phyloP scores from a whole-genome alignment of 2,888 invertebrate genomes.

The Latheticus oryzae region DNA sequence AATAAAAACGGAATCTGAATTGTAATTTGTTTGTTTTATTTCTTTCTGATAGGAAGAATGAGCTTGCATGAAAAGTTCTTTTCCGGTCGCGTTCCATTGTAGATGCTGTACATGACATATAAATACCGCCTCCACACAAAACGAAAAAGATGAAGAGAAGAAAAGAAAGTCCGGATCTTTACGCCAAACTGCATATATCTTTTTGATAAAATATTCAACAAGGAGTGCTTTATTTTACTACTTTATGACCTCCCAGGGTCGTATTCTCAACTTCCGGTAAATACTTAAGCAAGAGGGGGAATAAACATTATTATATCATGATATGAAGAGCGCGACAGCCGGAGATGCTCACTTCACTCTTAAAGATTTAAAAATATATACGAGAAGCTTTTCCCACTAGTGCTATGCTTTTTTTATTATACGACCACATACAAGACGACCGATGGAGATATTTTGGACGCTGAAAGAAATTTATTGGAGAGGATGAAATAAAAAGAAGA shows the following conservation, averaged over 20 bases:
- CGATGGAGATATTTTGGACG: slow-evolving; percentile 9
- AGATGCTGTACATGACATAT: no score
- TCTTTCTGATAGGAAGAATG: no score
- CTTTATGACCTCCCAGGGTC: slow-evolving; percentile 55
- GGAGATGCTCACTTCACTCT: slow-evolving; percentile 15
- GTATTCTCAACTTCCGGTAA: slow-evolving; percentile 54
- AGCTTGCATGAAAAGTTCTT: no score
- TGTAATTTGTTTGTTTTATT: no score
- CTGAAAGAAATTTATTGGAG: slow-evolving; percentile 22
- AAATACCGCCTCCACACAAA: no score
- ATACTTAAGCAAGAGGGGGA: slow-evolving; percentile 55
- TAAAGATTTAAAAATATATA: slow-evolving; percentile 41
- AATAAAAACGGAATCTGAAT: no score
- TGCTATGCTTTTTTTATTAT: slow-evolving; percentile 21
- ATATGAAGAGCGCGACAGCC: slow-evolving; percentile 45
- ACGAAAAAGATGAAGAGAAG: no score
- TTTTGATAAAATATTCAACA: slow-evolving; percentile 59
- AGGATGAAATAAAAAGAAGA: no score
- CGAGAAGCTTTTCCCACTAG: slow-evolving; percentile 22
- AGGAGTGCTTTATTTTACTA: slow-evolving; percentile 57
- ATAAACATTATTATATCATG: slow-evolving; percentile 57
- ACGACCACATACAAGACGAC: slow-evolving; percentile 12
- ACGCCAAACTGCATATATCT: slow-evolving; percentile 53
- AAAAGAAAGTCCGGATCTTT: slow-evolving; percentile 47
- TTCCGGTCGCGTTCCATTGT: no score